phyloP scores from a whole-genome alignment of 1,140 invertebrate genomes.

The Drosophila fuyamai region DNA sequence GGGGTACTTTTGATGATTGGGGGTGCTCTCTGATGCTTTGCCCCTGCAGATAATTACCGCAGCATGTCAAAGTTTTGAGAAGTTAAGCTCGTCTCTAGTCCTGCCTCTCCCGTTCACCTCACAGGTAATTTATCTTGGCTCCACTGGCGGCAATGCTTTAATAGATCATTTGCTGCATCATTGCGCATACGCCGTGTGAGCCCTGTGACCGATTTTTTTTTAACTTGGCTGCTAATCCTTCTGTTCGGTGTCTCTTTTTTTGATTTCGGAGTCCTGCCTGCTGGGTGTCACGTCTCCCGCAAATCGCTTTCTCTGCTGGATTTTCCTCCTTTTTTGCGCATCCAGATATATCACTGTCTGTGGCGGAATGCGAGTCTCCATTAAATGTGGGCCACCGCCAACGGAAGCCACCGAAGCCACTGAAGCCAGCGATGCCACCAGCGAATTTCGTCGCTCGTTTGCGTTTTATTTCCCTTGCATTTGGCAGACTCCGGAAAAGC shows the following conservation, averaged over 20 bases:
- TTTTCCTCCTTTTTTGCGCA: conserved; percentile 42
- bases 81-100: conserved; percentile 5
- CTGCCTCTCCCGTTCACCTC: conserved; percentile 11
- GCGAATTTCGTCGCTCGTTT: conserved; percentile 51
- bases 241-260: conserved; percentile 9
- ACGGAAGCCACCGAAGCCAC: conserved; percentile 49
- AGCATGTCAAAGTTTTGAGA: conserved; percentile 61
- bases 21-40: neutral
- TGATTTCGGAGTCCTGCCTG: conserved; percentile 11
- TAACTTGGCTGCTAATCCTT: conserved; percentile 62
- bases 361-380: conserved; percentile 31
- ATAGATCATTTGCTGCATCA: conserved; percentile 78
- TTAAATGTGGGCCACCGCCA: conserved; percentile 70
- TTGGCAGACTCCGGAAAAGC: conserved; percentile 19
- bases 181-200: conserved; percentile 65
- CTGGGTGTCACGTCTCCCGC: conserved; percentile 56
- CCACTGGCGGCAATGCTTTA: conserved; percentile 19
- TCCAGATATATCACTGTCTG: conserved; percentile 72
- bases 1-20: neutral
- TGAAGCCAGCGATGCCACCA: conserved; percentile 26
- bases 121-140: conserved; percentile 42
- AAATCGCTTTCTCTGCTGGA: conserved; percentile 37
- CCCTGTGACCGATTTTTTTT: conserved; percentile 1
- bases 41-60: conserved; percentile 60
- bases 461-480: conserved; percentile 53